A percentile compares a stretch with the other conserved stretches of the same genome.
phyloP scores from a whole-genome alignment of 2,113 vertebrate genomes.

The Ia io region DNA sequence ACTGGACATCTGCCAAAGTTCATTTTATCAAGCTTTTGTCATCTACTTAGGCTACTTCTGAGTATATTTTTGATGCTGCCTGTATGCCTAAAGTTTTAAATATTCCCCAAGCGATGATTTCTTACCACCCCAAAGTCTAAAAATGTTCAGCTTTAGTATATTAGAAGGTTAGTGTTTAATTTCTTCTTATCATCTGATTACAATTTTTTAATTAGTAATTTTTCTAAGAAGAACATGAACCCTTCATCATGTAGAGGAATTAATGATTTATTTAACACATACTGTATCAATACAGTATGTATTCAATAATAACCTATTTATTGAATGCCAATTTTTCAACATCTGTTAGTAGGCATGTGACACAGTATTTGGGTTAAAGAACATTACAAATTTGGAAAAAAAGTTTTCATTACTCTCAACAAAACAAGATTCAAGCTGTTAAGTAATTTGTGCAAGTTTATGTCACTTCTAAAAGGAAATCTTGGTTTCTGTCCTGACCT shows the following conservation, averaged over 20 bases:
- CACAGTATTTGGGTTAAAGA: not conserved
- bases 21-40: not conserved
- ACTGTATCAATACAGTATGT: not conserved
- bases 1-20: slow-evolving; percentile 4
- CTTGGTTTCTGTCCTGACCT: not conserved
- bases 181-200: not conserved
- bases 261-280: not conserved
- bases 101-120: not conserved
- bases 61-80: not conserved
- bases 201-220: not conserved
- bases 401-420: not conserved
- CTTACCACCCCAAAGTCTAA: not conserved
- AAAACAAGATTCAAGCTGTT: not conserved
- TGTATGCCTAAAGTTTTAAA: not conserved
- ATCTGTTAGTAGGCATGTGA: not conserved
- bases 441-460: not conserved
- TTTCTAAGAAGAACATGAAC: not conserved
- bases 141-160: not conserved
- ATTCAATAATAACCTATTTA: not conserved
- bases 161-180: not conserved
- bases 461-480: not conserved
- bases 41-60: not conserved
- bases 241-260: not conserved
- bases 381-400: not conserved
- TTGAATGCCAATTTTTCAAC: not conserved